Conservation (phyloP, 2,888 invertebrate species). For the Stenotaenia linearis region DNA sequence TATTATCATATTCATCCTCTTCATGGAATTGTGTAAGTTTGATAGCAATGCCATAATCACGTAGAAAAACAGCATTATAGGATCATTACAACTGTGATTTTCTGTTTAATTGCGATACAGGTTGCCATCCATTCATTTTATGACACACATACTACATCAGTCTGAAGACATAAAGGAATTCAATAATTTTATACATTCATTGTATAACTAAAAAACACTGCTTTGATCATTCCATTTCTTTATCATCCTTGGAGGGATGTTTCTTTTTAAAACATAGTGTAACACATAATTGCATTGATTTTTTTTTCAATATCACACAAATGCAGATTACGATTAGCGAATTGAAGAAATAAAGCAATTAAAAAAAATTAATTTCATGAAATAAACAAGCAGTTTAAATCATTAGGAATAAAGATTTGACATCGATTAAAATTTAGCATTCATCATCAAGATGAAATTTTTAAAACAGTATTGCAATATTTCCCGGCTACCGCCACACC, state of each 20-base stretch:
- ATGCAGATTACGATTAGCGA: not conserved
- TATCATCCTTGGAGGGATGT: slow-evolving; percentile 18
- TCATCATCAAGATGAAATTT: not conserved
- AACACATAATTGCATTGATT: slow-evolving; percentile 10
- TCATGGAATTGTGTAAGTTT: not conserved
- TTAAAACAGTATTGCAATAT: not conserved
- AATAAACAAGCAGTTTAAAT: not conserved
- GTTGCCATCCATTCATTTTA: not conserved
- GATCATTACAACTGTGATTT: not conserved
- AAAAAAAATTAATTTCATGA: not conserved
- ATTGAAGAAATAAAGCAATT: not conserved
- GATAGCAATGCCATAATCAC: not conserved
- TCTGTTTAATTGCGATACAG: not conserved
- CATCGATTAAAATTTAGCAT: not conserved
- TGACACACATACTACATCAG: not conserved
- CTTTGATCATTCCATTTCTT: not conserved
- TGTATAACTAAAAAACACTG: not conserved
- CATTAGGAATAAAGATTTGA: not conserved
- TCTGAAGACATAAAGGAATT: not conserved
- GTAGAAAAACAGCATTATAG: not conserved
- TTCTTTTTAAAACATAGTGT: not conserved
- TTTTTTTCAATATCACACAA: slow-evolving; percentile 5
- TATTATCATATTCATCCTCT: not conserved
- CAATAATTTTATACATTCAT: not conserved
- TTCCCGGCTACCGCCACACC: not conserved